Percentiles rank a stretch among this genome's conserved stretches.
phyloP scores from a whole-genome alignment of 2,888 invertebrate species.

The Leuctra nigra region DNA sequence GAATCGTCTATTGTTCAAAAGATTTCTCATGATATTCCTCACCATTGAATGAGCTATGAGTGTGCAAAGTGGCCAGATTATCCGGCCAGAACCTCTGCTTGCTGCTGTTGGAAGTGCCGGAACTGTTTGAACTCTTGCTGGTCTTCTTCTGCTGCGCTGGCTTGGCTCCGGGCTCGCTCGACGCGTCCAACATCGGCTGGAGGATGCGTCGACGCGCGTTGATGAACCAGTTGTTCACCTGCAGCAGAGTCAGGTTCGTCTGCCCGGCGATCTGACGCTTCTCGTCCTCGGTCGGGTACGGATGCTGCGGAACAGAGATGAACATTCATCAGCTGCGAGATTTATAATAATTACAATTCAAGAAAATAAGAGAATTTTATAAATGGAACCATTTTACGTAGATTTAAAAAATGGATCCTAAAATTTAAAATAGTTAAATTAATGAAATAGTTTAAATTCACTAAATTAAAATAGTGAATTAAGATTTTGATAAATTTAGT shows the following conservation, averaged over 20 bases:
- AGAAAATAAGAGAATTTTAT: too few relatives aligned
- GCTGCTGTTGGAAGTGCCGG: conserved; percentile 43
- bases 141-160: conserved; percentile 45
- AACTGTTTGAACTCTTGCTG: conserved; percentile 23
- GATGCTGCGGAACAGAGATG: conserved; percentile 58
- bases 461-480: too few relatives aligned
- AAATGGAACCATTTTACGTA: too few relatives aligned
- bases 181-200: conserved; percentile 85
- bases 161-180: conserved; percentile 39
- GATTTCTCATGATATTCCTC: not conserved
- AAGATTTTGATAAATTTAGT: too few relatives aligned
- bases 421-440: too few relatives aligned
- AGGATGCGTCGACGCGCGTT: conserved; percentile 86
- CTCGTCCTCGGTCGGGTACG: conserved; percentile 92
- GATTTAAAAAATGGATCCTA: too few relatives aligned
- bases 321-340: too few relatives aligned
- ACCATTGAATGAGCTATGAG: conserved; percentile 39
- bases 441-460: too few relatives aligned
- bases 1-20: too few relatives aligned
- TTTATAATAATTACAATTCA: too few relatives aligned
- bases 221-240: conserved; percentile 92
- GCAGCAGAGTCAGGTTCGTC: conserved; percentile 79
- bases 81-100: conserved; percentile 70
- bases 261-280: conserved; percentile 84
- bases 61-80: conserved; percentile 53